phyloP scores from a whole-genome alignment of 37 sponge, comb jelly and placozoan species.

The Haliclona indistincta region DNA sequence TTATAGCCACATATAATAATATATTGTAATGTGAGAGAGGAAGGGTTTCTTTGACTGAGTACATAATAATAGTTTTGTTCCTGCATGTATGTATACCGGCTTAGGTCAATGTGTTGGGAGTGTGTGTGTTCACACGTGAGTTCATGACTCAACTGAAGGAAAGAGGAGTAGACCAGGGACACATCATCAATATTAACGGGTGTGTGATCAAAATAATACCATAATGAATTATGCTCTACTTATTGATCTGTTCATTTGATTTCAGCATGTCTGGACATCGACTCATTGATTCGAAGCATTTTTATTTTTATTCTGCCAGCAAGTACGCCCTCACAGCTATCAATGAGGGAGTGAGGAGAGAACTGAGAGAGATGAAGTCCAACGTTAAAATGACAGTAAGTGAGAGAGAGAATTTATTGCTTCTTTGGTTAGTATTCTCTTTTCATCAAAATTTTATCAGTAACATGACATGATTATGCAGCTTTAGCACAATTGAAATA shows the following conservation, averaged over 20 bases:
- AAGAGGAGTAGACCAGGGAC: slow-evolving; percentile 69
- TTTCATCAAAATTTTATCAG: too few relatives aligned
- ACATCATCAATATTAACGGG: slow-evolving; percentile 78
- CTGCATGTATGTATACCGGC: not conserved
- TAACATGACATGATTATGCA: too few relatives aligned
- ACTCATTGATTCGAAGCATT: not conserved
- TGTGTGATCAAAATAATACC: not conserved
- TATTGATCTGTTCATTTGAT: too few relatives aligned
- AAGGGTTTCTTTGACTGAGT: too few relatives aligned
- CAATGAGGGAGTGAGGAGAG: slow-evolving; percentile 71
- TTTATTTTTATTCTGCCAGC: slow-evolving; percentile 72
- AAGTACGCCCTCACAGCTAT: slow-evolving; percentile 86
- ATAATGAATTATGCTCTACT: not conserved
- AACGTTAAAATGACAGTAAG: slow-evolving; percentile 70
- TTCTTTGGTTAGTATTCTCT: not conserved
- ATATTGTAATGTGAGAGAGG: too few relatives aligned
- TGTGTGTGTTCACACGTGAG: slow-evolving; percentile 70
- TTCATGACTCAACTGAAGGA: slow-evolving; percentile 66
- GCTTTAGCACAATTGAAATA: too few relatives aligned
- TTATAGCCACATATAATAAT: too few relatives aligned
- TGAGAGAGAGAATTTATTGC: not conserved
- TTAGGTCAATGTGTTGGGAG: slow-evolving; percentile 79
- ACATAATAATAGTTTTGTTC: too few relatives aligned
- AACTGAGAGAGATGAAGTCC: slow-evolving; percentile 72
- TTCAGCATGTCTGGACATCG: slow-evolving; percentile 78